A percentile compares a stretch with the other conserved stretches of the same genome.
These are phyloP conservation scores for Muscicapa comitata DNA, from an alignment of 2,797 vertebrate genomes.

Conservation along the genomic window DNA sequence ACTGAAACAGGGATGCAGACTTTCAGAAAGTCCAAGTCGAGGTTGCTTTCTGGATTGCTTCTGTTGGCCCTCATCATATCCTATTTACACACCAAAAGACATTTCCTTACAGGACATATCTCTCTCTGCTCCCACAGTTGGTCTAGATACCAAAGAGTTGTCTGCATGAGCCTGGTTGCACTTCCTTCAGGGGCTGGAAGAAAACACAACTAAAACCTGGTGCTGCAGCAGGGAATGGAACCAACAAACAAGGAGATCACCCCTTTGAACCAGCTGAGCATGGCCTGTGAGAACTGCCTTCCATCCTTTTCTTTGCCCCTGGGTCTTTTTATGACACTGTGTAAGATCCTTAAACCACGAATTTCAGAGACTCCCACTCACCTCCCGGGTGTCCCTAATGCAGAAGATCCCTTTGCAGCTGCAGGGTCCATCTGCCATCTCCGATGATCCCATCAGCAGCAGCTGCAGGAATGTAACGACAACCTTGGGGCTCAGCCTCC, in stretches of 20 bases:
- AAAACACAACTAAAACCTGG: not conserved
- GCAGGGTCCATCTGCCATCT: not conserved
- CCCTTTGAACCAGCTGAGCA: not conserved
- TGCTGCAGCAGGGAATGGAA: not conserved
- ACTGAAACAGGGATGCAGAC: not conserved
- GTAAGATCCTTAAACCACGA: not conserved
- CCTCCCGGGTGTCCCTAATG: not conserved
- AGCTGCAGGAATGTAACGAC: accelerated
- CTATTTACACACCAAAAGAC: not conserved
- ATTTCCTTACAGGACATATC: not conserved
- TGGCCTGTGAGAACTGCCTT: not conserved
- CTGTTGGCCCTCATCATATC: not conserved
- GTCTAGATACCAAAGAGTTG: not conserved
- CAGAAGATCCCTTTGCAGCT: accelerated
- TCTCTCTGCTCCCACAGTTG: not conserved
- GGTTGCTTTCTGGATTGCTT: not conserved
- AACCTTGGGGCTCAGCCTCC: not conserved
- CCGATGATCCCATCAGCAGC: not conserved
- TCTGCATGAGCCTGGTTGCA: not conserved
- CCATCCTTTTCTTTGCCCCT: not conserved
- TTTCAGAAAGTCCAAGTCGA: not conserved
- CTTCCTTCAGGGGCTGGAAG: not conserved
- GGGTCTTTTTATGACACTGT: not conserved
- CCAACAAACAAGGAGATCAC: accelerated
- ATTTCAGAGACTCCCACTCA: not conserved